Conservation (phyloP, 2,888 invertebrate genomes). For the Macaria liturata region DNA sequence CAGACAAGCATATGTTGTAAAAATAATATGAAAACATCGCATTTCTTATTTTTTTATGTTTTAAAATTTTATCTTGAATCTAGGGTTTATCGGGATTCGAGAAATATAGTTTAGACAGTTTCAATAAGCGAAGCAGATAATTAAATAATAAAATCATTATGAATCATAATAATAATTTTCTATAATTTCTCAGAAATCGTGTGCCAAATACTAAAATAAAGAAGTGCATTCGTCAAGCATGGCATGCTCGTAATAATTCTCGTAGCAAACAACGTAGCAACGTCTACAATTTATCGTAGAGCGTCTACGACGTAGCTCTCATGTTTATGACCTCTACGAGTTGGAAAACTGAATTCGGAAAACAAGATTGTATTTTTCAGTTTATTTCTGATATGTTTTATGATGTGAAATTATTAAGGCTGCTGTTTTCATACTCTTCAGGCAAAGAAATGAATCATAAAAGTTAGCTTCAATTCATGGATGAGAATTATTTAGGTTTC, state of each 20-base stretch:
- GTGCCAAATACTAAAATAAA: constrained; percentile 20
- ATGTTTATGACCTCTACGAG: constrained; percentile 43
- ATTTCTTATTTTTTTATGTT: too few species aligned
- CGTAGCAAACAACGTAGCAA: constrained; percentile 41
- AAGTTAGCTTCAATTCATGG: too few species aligned
- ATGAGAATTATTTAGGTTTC: too few species aligned
- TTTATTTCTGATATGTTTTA: constrained; percentile 9
- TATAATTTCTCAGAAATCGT: constrained; percentile 4
- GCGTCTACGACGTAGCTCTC: constrained; percentile 48
- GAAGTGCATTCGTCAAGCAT: constrained; percentile 35
- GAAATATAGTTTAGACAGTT: too few species aligned
- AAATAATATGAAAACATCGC: too few species aligned
- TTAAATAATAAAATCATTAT: too few species aligned
- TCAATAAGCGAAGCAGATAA: too few species aligned
- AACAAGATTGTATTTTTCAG: constrained; percentile 26
- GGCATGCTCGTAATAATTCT: constrained; percentile 42
- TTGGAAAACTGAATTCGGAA: constrained; percentile 24
- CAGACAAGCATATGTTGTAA: too few species aligned
- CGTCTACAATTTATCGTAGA: constrained; percentile 51
- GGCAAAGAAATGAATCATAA: too few species aligned
- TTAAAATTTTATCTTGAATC: too few species aligned
- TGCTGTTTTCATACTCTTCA: not conserved
- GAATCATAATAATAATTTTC: too few species aligned
- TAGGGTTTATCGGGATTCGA: too few species aligned
- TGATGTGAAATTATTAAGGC: constrained; percentile 11